These are phyloP conservation scores for Girardinichthys multiradiatus DNA, from an alignment of 2,113 vertebrate species.

Conservation along the genomic window DNA sequence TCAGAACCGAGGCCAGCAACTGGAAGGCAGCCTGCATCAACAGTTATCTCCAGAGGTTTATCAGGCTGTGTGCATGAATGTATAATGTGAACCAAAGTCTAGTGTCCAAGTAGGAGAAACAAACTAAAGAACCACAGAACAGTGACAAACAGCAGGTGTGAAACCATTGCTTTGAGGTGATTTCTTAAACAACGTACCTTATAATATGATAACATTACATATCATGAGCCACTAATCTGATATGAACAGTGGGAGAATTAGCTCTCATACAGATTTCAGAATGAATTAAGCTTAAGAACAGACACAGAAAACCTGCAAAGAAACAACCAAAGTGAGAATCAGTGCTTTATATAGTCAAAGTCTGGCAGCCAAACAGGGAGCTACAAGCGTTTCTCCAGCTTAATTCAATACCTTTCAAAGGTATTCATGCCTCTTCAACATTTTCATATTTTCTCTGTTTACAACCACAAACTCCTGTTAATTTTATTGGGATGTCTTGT, in stretches of 20 bases:
- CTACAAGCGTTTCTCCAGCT: too few relatives aligned
- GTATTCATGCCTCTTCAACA: neutral
- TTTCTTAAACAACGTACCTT: too few relatives aligned
- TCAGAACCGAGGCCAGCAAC: constrained; percentile 29
- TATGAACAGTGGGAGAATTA: too few relatives aligned
- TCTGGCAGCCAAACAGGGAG: neutral
- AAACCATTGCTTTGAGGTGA: neutral
- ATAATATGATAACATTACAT: neutral
- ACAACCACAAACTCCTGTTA: too few relatives aligned
- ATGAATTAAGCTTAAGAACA: neutral
- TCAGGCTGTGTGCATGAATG: constrained; percentile 17
- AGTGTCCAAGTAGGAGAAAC: constrained; percentile 8
- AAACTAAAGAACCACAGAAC: neutral
- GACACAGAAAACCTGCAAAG: neutral
- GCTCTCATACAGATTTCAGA: neutral
- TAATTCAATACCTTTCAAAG: too few relatives aligned
- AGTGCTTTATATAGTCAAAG: neutral
- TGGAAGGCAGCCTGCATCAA: constrained; percentile 32
- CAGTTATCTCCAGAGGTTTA: constrained; percentile 31
- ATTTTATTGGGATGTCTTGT: too few relatives aligned
- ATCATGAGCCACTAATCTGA: too few relatives aligned
- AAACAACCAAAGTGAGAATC: neutral
- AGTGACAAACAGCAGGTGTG: neutral
- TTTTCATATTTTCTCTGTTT: too few relatives aligned
- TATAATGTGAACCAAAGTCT: constrained; percentile 21